A percentile compares a stretch with the other conserved stretches of the same genome.
Conservation (phyloP, 2,113 vertebrate genomes). For the Ailuropoda melanoleuca region DNA sequence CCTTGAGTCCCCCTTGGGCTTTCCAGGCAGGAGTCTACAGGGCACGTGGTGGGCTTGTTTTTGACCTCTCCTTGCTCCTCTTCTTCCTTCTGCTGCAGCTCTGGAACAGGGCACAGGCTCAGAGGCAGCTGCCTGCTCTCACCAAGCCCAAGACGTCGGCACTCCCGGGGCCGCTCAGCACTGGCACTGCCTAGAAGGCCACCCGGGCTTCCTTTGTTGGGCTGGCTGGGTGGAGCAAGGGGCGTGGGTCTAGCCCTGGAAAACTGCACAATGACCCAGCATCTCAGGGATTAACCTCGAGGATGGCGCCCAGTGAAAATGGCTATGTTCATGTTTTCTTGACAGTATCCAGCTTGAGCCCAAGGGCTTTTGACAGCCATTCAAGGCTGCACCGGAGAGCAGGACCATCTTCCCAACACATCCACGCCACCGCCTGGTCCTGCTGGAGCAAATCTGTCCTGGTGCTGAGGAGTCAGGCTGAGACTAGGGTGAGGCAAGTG, state of each 20-base stretch:
- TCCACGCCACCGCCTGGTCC: not conserved
- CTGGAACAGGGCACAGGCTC: not conserved
- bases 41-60: too few relatives aligned
- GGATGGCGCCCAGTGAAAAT: not conserved
- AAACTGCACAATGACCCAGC: fast-evolving
- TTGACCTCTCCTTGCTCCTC: not conserved
- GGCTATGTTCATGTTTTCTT: not conserved
- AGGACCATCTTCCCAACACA: not conserved
- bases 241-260: not conserved
- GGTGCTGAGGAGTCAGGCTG: not conserved
- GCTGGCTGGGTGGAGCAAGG: not conserved
- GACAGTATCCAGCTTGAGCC: not conserved
- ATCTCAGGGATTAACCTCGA: not conserved
- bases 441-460: not conserved
- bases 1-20: not conserved
- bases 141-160: fast-evolving
- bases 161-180: not conserved
- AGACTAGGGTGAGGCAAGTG: not conserved
- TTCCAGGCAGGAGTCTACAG: not conserved
- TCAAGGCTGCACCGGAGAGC: not conserved
- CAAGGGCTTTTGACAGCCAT: not conserved
- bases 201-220: not conserved
- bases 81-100: not conserved
- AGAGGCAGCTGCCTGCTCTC: too few relatives aligned
- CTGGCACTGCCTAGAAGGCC: not conserved